Evolutionary conservation across 2,797 vertebrate species (phyloP).

Genomic region (Chelon auratus): DNA sequence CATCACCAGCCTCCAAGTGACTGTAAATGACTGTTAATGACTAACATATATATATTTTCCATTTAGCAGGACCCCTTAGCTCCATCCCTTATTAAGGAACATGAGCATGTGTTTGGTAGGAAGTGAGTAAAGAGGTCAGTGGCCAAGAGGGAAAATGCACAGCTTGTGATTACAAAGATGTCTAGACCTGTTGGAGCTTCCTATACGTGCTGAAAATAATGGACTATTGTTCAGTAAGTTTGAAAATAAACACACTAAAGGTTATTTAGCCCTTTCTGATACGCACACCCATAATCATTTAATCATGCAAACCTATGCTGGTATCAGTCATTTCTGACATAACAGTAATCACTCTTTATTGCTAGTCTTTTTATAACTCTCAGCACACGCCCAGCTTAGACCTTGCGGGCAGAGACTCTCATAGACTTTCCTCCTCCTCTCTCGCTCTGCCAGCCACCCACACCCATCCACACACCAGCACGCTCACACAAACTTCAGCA

Average conservation of each 20-base stretch:
- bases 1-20: not conserved
- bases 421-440: conserved; percentile 53
- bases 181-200: conserved; percentile 67
- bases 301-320: conserved; percentile 31
- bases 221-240: conserved; percentile 54
- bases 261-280: conserved; percentile 41
- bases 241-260: conserved; percentile 46
- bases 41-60: not conserved
- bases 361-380: conserved; percentile 90
- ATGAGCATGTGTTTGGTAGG: conserved; percentile 25
- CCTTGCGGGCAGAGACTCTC: conserved; percentile 77
- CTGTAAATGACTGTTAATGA: not conserved
- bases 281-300: conserved; percentile 21
- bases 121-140: conserved; percentile 39
- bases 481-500: conserved; percentile 56
- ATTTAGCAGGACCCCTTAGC: not conserved
- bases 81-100: conserved; percentile 12
- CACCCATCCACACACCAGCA: conserved; percentile 66
- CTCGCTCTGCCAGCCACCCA: conserved; percentile 55
- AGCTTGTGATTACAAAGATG: conserved; percentile 37
- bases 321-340: conserved; percentile 73
- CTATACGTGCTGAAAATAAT: conserved; percentile 28
- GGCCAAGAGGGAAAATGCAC: conserved; percentile 31
- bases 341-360: conserved; percentile 79
- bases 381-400: conserved; percentile 75